Evolutionary conservation across 2,113 vertebrate genomes (phyloP).

Genomic region (Nymphicus hollandicus): DNA sequence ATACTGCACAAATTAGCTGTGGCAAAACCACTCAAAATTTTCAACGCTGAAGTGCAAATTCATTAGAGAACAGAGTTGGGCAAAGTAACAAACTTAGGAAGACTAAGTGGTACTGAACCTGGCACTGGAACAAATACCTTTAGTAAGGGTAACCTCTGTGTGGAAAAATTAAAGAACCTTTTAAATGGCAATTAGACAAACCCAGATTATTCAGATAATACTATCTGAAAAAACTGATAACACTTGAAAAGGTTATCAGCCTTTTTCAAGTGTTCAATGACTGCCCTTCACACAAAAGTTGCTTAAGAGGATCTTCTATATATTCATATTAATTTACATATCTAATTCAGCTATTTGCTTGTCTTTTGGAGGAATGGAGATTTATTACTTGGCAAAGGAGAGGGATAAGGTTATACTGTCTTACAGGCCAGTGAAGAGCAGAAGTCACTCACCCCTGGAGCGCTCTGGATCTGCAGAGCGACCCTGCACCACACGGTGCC

Average conservation of each 20-base stretch:
- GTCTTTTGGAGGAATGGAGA: neutral
- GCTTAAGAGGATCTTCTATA: neutral
- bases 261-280: neutral
- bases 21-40: neutral
- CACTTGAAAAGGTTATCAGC: neutral
- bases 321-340: neutral
- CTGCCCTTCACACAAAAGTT: neutral
- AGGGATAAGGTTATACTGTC: neutral
- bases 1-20: neutral
- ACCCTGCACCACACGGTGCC: neutral
- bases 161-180: neutral
- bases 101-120: neutral
- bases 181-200: neutral
- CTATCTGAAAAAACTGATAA: neutral
- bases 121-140: neutral
- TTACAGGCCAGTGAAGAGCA: neutral
- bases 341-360: neutral
- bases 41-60: neutral
- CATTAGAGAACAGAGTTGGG: neutral
- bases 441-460: neutral
- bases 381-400: neutral
- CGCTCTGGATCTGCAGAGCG: fast-evolving
- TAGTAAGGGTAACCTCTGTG: neutral
- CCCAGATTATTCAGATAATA: neutral
- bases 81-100: neutral